phyloP scores from a whole-genome alignment of 2,888 invertebrate species.

The Phoronis australis region DNA sequence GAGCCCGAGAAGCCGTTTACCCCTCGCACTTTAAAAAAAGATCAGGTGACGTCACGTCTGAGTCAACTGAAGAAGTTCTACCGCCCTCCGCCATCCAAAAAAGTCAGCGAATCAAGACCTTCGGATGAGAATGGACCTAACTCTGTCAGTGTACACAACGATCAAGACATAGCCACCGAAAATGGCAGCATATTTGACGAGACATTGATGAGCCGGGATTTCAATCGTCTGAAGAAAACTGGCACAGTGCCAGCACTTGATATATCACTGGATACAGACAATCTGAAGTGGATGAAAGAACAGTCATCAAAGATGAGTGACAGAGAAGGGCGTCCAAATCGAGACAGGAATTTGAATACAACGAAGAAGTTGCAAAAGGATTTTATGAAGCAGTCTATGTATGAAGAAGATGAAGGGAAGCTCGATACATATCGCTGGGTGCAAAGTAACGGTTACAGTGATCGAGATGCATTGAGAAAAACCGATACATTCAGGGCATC shows the following conservation, averaged over 20 bases:
- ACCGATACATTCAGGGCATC: no score
- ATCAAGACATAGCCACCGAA: constrained; percentile 6
- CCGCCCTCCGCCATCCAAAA: constrained; percentile 33
- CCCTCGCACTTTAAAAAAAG: constrained; percentile 43
- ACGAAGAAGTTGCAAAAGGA: no score
- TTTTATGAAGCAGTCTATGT: no score
- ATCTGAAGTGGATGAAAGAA: constrained; percentile 44
- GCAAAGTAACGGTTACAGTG: no score
- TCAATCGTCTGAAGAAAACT: constrained; percentile 16
- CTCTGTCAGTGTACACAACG: constrained; percentile 2
- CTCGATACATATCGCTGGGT: no score
- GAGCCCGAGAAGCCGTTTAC: constrained; percentile 45
- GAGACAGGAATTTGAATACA: no score
- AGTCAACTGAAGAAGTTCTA: constrained; percentile 44
- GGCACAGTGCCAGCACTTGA: constrained; percentile 41
- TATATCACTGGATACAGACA: constrained; percentile 47
- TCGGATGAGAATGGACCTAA: neutral
- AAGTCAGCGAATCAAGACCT: neutral
- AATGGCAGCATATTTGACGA: constrained; percentile 31
- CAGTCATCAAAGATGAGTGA: constrained; percentile 35
- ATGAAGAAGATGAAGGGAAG: no score
- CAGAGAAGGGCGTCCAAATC: no score
- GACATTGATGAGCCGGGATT: constrained; percentile 42
- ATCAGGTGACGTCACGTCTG: constrained; percentile 37
- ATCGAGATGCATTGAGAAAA: no score